Evolutionary conservation across 2,113 vertebrate genomes (phyloP), one percentile per base, ranked within the genome.

Genomic region (Toxotes chatareus): DNA sequence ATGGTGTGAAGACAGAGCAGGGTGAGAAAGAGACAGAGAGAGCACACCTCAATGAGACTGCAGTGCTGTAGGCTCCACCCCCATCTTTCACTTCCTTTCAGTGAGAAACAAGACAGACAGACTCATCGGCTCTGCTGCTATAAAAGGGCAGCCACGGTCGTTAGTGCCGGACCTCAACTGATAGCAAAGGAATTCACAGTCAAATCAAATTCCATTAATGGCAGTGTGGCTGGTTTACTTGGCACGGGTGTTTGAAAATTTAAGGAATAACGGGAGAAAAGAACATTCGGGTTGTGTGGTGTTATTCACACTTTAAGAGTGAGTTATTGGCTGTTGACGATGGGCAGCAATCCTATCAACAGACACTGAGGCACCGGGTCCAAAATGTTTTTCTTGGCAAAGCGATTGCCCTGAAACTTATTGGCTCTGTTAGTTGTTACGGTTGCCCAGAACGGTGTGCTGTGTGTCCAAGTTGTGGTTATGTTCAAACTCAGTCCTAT

Each of bases 331-430:
- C 76, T 72, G 75, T 38, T 42, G 42, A 38, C 34, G 56, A 70
- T 38, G 57, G 80, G 79, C 86, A 85, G 73, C 60, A 61, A 32
- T 76, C 77, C 61, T 6, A 47, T 40, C 74, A 72, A 79, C 70
- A 83, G 75, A 82, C 73, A 83, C 65, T 63, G 38, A 83, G 78
- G 46, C 61, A 55, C 72, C 27, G 73, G 56, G 72, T 75, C 89
- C 80, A 76, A 86, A 89, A 81, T 83, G 71, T 76, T 86, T 82
- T 88, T 90, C 65, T 87, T 90, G 86, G 85, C 88, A 86, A 65
- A 32, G 19, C 17, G 32, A 75, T 70, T 73, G 62, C 75, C 64
- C 49, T 73, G 69, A 84, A 92, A 91, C 65, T 79, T 87, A 23
- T 36, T 87, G 90, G 89, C 85, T 86, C 38, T 0, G 14, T 42